Evolutionary conservation across 2,888 invertebrate genomes (phyloP), one percentile per base, ranked within the genome.

Genomic region (Limnephilus marmoratus): DNA sequence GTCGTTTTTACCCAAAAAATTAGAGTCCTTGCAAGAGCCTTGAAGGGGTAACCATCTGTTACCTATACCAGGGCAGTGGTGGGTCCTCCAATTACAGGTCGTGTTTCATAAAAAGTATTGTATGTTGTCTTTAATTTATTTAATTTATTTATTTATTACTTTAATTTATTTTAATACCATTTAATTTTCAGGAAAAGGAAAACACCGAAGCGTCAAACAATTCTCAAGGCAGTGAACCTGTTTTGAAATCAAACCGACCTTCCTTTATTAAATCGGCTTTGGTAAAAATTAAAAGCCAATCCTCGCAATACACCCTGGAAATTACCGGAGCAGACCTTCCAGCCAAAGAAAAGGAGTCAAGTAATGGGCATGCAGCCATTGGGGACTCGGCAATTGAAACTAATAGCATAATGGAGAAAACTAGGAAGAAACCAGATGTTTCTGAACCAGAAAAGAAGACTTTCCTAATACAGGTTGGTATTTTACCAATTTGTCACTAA

Each of bases 401-500:
- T 4, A 94, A 94, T 80, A 3, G 93, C 94, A 2, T 9, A 68
- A 45, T 80, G 3, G 93, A 94, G 3, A 68, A 68, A 68, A 31
- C 24, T 34, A 93, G 93, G 31, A 96, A 95, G 93, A 96, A 95
- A 93, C 92, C 94, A 0, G 95, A 96, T 92, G 94, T 96, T 92
- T 95, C 96, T 18, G 95, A 95, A 94, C 95, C 96, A 0, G 93
- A 94, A 34, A 96, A 96, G 94, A 96, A 96, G 94, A 94, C 96
- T 0, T 96, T 96, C 92, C 94, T 96, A 29, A 94, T 95, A 92
- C 95, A 96, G 95, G 96, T 97, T 34, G 81, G 53, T 53, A 18
- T 24, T 68, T 68, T 0, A 18, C 15, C 15, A 3, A 49, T 15
- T 49, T 45, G 45, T 1, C 45, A 45, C 45, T 45, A 45, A 45